phyloP scores from a whole-genome alignment of 2,113 vertebrate genomes.

The Probosciger aterrimus region DNA sequence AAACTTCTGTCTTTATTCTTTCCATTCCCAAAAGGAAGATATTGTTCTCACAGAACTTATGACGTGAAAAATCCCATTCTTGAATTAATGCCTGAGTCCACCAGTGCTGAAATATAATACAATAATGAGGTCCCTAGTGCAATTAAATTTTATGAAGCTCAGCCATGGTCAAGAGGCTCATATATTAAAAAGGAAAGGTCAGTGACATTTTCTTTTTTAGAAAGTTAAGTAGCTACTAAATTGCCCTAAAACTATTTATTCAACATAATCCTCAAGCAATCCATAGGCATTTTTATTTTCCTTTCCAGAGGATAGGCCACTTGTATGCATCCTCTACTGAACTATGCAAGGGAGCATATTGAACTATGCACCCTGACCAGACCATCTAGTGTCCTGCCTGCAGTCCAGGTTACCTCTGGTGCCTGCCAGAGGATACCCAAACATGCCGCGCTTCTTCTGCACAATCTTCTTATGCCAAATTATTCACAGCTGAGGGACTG shows the following conservation, averaged over 20 bases:
- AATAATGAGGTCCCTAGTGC: slow-evolving; percentile 9
- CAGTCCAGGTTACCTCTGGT: rapidly evolving
- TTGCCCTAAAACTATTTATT: neutral
- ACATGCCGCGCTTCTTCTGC: neutral
- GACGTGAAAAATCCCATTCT: neutral
- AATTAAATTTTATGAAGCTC: neutral
- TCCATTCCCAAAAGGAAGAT: neutral
- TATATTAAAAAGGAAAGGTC: slow-evolving; percentile 16
- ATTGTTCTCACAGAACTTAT: neutral
- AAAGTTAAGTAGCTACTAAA: neutral
- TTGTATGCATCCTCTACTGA: neutral
- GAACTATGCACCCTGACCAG: neutral
- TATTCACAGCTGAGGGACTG: neutral
- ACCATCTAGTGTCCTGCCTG: neutral
- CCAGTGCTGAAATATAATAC: neutral
- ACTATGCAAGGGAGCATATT: neutral
- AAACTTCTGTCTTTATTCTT: neutral
- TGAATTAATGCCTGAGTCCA: neutral
- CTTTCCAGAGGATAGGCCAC: neutral
- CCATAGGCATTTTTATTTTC: neutral
- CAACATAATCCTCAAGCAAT: neutral
- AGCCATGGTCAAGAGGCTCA: neutral
- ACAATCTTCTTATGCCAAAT: rapidly evolving
- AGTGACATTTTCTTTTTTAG: neutral
- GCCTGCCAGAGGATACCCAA: neutral